These are phyloP conservation scores for Petrocephalus zakoni DNA, from an alignment of 2,113 vertebrate species.

Conservation along the genomic window DNA sequence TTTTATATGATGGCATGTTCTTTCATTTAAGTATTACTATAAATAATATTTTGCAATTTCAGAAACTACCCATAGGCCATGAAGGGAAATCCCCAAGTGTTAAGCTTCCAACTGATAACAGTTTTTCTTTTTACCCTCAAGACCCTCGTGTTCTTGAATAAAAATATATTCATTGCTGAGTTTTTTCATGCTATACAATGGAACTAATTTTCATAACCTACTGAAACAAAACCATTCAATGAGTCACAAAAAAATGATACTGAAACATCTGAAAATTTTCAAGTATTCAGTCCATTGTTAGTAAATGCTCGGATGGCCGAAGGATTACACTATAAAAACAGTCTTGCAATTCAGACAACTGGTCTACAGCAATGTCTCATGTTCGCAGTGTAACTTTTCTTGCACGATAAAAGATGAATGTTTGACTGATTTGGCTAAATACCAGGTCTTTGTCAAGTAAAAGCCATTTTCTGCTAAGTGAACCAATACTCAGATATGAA, in stretches of 20 bases:
- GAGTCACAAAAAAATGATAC: not conserved
- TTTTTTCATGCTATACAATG: not conserved
- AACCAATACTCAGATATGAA: not conserved
- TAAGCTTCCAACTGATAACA: not conserved
- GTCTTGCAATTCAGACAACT: not conserved
- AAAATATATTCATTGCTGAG: not conserved
- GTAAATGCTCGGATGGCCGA: not conserved
- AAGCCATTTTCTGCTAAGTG: not conserved
- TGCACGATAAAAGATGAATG: not conserved
- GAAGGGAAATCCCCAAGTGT: not conserved
- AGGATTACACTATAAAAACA: not conserved
- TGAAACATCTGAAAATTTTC: not conserved
- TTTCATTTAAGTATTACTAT: not conserved
- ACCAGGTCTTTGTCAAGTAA: not conserved
- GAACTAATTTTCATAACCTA: no score
- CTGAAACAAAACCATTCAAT: no score
- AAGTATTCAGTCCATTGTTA: not conserved
- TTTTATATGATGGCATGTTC: not conserved
- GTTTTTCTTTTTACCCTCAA: not conserved
- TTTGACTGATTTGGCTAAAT: not conserved
- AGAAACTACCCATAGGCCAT: not conserved
- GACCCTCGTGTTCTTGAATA: not conserved
- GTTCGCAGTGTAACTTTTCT: not conserved
- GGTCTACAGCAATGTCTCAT: not conserved
- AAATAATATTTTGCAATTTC: not conserved